Evolutionary conservation across 2,888 invertebrate genomes (phyloP), one percentile per base, ranked within the genome.

Genomic region (Eurois occulta): DNA sequence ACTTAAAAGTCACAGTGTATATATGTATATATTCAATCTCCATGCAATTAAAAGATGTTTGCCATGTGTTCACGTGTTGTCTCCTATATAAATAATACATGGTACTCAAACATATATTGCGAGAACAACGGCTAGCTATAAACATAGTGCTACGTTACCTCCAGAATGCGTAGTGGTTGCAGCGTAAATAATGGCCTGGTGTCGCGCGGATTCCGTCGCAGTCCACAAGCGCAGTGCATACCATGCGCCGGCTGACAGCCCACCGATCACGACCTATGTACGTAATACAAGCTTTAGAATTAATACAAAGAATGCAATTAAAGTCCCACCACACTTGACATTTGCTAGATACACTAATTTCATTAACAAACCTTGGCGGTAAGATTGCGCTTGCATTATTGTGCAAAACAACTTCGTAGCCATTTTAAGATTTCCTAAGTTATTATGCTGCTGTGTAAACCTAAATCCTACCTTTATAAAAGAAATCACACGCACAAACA

Each of bases 161-260:
- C 98, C 98, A 76, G 97, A 97, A 87, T 97, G 95, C 0, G 98
- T 98, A 1, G 98, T 97, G 1, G 98, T 98, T 0, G 98, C 98
- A 78, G 98, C 98, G 90, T 97, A 97, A 90, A 98, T 97, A 71
- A 98, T 95, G 46, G 97, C 97, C 80, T 97, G 97, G 21, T 96
- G 98, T 95, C 91, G 97, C 92, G 83, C 98, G 97, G 87, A 98
- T 97, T 94, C 98, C 97, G 95, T 98, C 88, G 98, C 97, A 0
- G 98, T 98, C 86, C 97, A 97, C 18, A 98, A 94, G 58, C 97
- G 97, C 67, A 98, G 94, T 65, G 97, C 97, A 91, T 98, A 98
- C 98, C 98, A 98, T 0, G 98, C 98, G 1, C 98, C 98, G 0
- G 98, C 97, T 11, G 97, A 94, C 24, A 98, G 94, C 76, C 98